A percentile compares a stretch with the other conserved stretches of the same genome.
phyloP scores from a whole-genome alignment of 1,140 invertebrate genomes.

The Tetragonula clypearis region DNA sequence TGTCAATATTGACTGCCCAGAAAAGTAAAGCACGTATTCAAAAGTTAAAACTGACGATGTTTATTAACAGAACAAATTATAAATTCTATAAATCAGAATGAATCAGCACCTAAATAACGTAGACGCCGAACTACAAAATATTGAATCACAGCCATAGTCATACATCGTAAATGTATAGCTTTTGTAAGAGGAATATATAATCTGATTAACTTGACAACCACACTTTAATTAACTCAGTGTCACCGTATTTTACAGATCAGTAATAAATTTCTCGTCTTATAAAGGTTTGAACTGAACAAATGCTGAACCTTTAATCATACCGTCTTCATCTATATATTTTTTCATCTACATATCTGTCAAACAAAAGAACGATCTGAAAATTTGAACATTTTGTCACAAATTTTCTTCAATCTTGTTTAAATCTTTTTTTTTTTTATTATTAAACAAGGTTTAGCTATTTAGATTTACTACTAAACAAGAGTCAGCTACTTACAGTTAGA shows the following conservation, averaged over 20 bases:
- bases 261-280: conserved; percentile 87
- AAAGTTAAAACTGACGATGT: too few species aligned
- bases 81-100: too few species aligned
- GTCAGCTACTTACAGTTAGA: conserved; percentile 83
- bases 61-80: too few species aligned
- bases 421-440: too few species aligned
- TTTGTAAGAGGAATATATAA: neutral
- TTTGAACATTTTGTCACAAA: neutral
- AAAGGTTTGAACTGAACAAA: conserved; percentile 91
- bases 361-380: conserved; percentile 44
- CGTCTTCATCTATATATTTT: conserved; percentile 86
- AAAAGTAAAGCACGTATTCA: too few species aligned
- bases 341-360: conserved; percentile 86
- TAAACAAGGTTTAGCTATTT: too few species aligned
- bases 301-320: conserved; percentile 92
- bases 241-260: conserved; percentile 88
- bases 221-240: conserved; percentile 86
- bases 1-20: too few species aligned
- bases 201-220: conserved; percentile 85
- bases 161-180: too few species aligned
- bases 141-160: too few species aligned
- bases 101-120: too few species aligned
- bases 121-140: too few species aligned
- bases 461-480: neutral
- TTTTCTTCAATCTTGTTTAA: too few species aligned